Conservation (phyloP, 2,888 invertebrate genomes). For the Laothoe populi region DNA sequence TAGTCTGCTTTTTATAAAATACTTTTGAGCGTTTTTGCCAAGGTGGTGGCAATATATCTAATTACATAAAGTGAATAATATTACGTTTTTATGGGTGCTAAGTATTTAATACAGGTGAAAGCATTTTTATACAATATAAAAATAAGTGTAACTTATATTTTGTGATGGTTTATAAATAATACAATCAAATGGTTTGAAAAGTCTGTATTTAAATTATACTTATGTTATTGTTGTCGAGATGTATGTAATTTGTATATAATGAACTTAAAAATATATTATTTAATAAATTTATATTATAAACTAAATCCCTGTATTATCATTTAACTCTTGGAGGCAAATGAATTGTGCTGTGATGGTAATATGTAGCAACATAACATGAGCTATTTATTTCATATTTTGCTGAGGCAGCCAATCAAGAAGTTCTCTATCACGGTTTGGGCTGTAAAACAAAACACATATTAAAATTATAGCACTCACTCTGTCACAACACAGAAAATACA, state of each 20-base stretch:
- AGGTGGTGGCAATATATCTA: background rate
- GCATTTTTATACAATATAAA: slow-evolving; percentile 3
- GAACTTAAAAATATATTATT: slow-evolving; percentile 79
- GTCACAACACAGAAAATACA: background rate
- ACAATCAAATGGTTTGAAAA: slow-evolving; percentile 45
- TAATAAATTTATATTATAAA: slow-evolving; percentile 79
- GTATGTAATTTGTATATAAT: slow-evolving; percentile 68
- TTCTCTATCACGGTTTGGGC: slow-evolving; percentile 92
- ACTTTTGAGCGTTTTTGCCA: background rate
- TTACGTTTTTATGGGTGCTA: slow-evolving; percentile 22
- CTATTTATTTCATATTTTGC: slow-evolving; percentile 73
- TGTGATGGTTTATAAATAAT: slow-evolving; percentile 42
- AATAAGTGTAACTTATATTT: slow-evolving; percentile 26
- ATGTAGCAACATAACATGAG: slow-evolving; percentile 70
- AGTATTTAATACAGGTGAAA: slow-evolving; percentile 6
- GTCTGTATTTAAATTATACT: slow-evolving; percentile 75
- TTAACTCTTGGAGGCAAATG: slow-evolving; percentile 77
- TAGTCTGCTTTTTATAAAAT: slow-evolving; percentile 25
- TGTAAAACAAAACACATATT: slow-evolving; percentile 65
- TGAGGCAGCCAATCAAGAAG: slow-evolving; percentile 86
- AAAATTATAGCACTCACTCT: slow-evolving; percentile 21
- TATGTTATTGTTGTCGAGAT: slow-evolving; percentile 66
- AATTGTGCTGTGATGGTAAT: slow-evolving; percentile 72
- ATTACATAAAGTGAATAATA: slow-evolving; percentile 19
- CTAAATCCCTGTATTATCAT: slow-evolving; percentile 83